Base-by-base conservation (phyloP, 2,888 invertebrate species). In the Drosophila neotestacea region DNA sequence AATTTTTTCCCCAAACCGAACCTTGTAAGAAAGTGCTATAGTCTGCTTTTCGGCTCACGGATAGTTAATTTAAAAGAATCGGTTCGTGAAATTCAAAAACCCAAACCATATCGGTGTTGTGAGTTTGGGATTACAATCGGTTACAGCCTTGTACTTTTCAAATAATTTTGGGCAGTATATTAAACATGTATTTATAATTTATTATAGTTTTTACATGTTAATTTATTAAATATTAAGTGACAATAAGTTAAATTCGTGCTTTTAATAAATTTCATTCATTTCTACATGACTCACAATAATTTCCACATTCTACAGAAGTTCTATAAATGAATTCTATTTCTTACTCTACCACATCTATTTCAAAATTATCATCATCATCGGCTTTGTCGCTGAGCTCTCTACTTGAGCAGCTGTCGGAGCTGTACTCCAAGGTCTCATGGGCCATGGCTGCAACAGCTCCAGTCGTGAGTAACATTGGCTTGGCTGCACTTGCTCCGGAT, bases 301-400 rank as follows among this genome's bases (percentile, higher is more conserved):
- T 44, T 47, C 9, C 44, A 22, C 28, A 32, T 22, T 47, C 6
- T 32, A 46, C 28, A 32, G 7, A 4, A 27, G 54, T 6, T 28
- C 10, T 54, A 44, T 16, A 61, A 41, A 32, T 42, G 30, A 28
- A 34, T 28, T 50, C 30, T 41, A 41, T 0, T 6, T 10, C 0
- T 11, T 81, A 91, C 64, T 92, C 90, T 0, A 92, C 92, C 4
- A 92, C 92, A 85, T 92, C 90, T 41, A 92, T 92, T 79, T 92
- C 92, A 71, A 91, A 85, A 10, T 90, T 90, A 44, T 76, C 90
- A 47, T 90, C 90, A 0, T 89, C 89, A 32, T 87, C 89, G 38
- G 63, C 81, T 7, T 82, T 85, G 44, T 88, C 91, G 68, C 91
- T 92, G 3, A 89, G 75, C 22, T 86, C 91, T 38, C 81, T 73